Conservation (phyloP, 2,113 vertebrate species). For the Tragulus kanchil region DNA sequence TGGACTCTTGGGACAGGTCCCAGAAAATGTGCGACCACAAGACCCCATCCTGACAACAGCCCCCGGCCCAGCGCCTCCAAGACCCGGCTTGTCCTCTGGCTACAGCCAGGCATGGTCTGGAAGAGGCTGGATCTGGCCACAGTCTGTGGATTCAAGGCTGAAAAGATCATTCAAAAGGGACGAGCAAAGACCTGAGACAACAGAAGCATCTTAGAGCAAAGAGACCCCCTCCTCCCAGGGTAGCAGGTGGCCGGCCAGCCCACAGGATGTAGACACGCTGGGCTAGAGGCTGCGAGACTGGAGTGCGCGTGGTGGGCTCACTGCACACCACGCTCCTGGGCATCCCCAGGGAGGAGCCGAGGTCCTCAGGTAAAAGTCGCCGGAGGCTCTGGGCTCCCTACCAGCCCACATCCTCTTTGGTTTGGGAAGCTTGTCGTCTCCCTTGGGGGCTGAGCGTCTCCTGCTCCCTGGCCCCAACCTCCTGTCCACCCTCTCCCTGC, state of each 20-base stretch:
- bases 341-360: neutral
- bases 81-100: neutral
- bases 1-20: neutral
- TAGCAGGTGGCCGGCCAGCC: fast-evolving
- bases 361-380: neutral
- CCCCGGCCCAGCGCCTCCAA: fast-evolving
- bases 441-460: neutral
- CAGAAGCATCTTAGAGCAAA: neutral
- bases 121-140: neutral
- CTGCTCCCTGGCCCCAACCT: neutral
- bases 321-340: neutral
- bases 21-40: neutral
- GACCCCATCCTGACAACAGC: neutral
- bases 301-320: fast-evolving
- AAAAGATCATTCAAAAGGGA: neutral
- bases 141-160: neutral
- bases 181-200: neutral
- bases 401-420: fast-evolving
- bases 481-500: neutral
- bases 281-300: neutral
- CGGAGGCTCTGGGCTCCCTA: neutral
- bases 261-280: fast-evolving
- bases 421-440: neutral
- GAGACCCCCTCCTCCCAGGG: fast-evolving
- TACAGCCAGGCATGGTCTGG: fast-evolving